Conservation (phyloP, 2,797 vertebrate species). For the Parotocinclus haroldoi region DNA sequence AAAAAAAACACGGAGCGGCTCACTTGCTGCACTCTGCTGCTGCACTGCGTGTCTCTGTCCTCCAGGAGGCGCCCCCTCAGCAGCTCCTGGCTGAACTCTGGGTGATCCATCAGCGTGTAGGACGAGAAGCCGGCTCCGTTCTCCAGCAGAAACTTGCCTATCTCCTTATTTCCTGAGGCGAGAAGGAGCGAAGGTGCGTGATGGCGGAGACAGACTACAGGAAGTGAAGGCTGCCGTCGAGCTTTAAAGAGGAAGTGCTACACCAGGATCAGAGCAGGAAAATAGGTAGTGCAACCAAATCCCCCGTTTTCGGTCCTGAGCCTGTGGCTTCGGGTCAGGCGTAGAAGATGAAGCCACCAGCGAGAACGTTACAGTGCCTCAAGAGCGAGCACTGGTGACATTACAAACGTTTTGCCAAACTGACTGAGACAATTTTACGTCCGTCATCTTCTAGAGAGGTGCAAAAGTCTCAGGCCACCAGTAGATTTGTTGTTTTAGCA, state of each 20-base stretch:
- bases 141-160: conserved; percentile 83
- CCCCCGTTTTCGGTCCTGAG: conserved; percentile 8
- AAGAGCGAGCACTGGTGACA: no score
- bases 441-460: no score
- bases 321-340: background rate
- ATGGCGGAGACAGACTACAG: background rate
- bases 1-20: conserved; percentile 18
- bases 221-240: conserved; percentile 21
- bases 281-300: conserved; percentile 14
- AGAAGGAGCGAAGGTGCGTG: conserved; percentile 1
- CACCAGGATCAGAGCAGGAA: conserved; percentile 22
- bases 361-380: no score
- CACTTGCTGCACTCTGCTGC: conserved; percentile 38
- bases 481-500: no score
- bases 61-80: conserved; percentile 79
- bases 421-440: no score
- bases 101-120: conserved; percentile 89
- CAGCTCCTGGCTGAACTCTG: conserved; percentile 78
- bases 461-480: no score
- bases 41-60: conserved; percentile 29
- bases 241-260: conserved; percentile 48
- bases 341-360: background rate
- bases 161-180: conserved; percentile 82
- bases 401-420: no score
- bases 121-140: conserved; percentile 90